Evolutionary conservation across 2,113 vertebrate species (phyloP), one percentile per base, ranked within the genome.

Genomic region (Eurypyga helias): DNA sequence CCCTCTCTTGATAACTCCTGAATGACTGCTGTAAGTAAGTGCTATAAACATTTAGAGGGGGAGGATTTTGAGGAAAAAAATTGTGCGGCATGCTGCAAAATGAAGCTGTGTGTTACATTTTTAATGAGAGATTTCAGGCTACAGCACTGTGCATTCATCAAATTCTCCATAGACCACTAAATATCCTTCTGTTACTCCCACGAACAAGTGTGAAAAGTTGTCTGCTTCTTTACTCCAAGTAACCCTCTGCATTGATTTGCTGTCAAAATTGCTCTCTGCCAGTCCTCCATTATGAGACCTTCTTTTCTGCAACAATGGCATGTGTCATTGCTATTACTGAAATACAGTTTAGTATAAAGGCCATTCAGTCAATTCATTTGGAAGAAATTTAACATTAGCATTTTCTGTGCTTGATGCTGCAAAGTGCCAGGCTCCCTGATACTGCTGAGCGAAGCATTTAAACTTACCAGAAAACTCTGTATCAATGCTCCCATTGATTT

Each of bases 301-400:
- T 66, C 55, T 72, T 78, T 90, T 95, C 67, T 72, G 48, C 69
- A 67, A 66, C 48, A 81, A 9, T 31, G 23, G 64, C 67, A 77
- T 3, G 78, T 77, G 26, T 54, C 5, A 1, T 23, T 71, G 38
- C 80, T 91, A 7, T 55, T 58, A 34, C 28, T 91, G 86, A 92
- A 75, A 55, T 11, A 23, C 73, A 65, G 13, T 77, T 76, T 19
- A 58, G 52, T 61, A 21, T 64, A 96, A 96, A 96, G 83, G 90
- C 57, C 83, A 43, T 43, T 66, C 64, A 82, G 80, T 93, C 69
- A 95, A 93, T 97, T 96, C 90, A 95, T 96, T 26, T 82, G 77
- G 49, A 64, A 81, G 79, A 89, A 90, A 58, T 57, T 89, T 79
- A 86, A 49, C 2, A 5, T 48, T 93, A 87, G 60, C 82, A 18